Evolutionary conservation across 1,140 invertebrate genomes (phyloP), one percentile per base, ranked within the genome.

Genomic region (Drepana arcuata): DNA sequence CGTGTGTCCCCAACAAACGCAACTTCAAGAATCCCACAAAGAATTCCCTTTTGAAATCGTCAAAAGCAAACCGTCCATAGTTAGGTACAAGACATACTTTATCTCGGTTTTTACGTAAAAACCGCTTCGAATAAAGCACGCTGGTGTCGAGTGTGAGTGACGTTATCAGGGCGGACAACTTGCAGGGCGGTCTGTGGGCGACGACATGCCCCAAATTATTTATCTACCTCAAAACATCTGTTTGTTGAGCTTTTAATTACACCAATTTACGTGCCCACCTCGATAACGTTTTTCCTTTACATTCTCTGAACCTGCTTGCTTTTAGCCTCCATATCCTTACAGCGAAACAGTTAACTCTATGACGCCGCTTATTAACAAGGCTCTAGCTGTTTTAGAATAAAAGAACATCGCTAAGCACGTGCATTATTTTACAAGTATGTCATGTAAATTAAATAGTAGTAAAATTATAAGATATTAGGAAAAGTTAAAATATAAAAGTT

Each of bases 161-260:
- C 70, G 55, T 69, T 74, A 74, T 74, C 70, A 60, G 44, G 6
- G 15, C 16, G 36, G 42, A 34, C 58, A 56, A 57, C 56, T 67
- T 46, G 65, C 53, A 59, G 59, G 28, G 29, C 40, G 15, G 34
- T 13, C 13, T 40, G 36, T 24, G 31, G 38, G 36, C 45, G 34
- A 40, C 27, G 36, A 47, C 57, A 34, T 51, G 45, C 38, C 48
- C 49, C 43, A 56, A 64, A 62, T 57, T 58, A 65, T 62, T 71
- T 74, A 69, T 70, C 64, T 58, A 38, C 39, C 44, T 40, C 41
- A 35, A 34, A 48, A 47, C 49, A 64, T 70, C 57, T 68, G 53
- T 54, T 68, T 59, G 47, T 42, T 35, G 48, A 46, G 46, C 45
- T 60, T 68, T 69, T 74, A 74, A 74, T 74, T 74, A 74, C 58